These are phyloP conservation scores for Neogale vison DNA, from an alignment of 2,113 vertebrate genomes.

Conservation along the genomic window DNA sequence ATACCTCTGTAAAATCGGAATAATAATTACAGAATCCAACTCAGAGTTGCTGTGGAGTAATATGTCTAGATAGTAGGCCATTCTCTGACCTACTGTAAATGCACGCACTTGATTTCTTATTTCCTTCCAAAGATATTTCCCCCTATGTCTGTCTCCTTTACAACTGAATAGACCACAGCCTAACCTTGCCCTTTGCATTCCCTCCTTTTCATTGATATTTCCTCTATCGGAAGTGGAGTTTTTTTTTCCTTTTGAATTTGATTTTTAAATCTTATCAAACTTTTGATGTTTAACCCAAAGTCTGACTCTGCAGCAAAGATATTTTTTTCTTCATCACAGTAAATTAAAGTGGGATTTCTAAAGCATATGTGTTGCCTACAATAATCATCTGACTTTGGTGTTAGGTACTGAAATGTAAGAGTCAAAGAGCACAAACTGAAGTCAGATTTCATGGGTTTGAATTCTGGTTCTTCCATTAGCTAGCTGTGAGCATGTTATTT, in stretches of 20 bases:
- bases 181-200: background rate
- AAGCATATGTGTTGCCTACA: background rate
- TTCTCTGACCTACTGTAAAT: background rate
- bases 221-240: background rate
- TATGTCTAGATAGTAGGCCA: background rate
- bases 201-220: background rate
- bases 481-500: background rate
- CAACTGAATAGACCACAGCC: background rate
- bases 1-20: background rate
- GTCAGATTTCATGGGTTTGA: background rate
- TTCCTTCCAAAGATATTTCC: background rate
- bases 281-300: background rate
- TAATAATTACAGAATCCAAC: background rate
- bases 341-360: background rate
- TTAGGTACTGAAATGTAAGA: background rate
- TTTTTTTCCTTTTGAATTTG: background rate
- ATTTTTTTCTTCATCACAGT: background rate
- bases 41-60: background rate
- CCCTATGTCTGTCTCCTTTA: background rate
- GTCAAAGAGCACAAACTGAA: background rate
- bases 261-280: background rate
- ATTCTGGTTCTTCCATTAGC: background rate
- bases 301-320: background rate
- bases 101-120: background rate
- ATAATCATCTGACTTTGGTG: background rate